phyloP scores from a whole-genome alignment of 2,888 invertebrate species.

The Hypselothyrea guttata region DNA sequence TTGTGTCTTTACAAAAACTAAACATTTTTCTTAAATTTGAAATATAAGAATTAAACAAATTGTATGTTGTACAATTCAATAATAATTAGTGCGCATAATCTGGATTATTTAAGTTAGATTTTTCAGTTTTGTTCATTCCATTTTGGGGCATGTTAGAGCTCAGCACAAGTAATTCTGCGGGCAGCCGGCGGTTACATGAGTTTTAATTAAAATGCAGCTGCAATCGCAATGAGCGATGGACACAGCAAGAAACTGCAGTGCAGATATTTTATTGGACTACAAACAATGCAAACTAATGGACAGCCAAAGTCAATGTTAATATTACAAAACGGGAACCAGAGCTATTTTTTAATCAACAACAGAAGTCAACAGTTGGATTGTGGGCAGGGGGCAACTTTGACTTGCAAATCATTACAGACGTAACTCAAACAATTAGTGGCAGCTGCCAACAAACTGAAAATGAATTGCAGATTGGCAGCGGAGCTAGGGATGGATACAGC shows the following conservation, averaged over 20 bases:
- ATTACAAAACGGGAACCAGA: slow-evolving; percentile 28
- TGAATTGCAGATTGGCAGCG: slow-evolving; percentile 36
- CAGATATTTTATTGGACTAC: slow-evolving; percentile 35
- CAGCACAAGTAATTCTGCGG: slow-evolving; percentile 9
- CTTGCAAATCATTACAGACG: slow-evolving; percentile 75
- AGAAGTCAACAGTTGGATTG: slow-evolving; percentile 52
- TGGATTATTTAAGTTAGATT: too few species aligned
- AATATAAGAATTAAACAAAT: too few species aligned
- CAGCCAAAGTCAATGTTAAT: slow-evolving; percentile 56
- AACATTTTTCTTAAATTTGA: too few species aligned
- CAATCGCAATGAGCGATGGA: slow-evolving; percentile 15
- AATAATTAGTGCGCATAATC: too few species aligned
- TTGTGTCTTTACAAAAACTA: too few species aligned
- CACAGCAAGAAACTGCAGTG: background rate
- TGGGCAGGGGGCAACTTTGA: slow-evolving; percentile 60
- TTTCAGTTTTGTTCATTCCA: too few species aligned
- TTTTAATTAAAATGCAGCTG: slow-evolving; percentile 81
- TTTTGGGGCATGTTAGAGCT: too few species aligned
- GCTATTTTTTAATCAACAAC: slow-evolving; percentile 70
- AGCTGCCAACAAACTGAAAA: slow-evolving; percentile 66
- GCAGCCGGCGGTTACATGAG: slow-evolving; percentile 66
- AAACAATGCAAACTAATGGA: slow-evolving; percentile 46
- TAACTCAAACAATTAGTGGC: slow-evolving; percentile 76
- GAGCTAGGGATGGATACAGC: too few species aligned
- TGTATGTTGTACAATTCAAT: too few species aligned